Evolutionary conservation across 2,797 vertebrate genomes (phyloP), one percentile per base, ranked within the genome.

Genomic region (Varecia variegata): DNA sequence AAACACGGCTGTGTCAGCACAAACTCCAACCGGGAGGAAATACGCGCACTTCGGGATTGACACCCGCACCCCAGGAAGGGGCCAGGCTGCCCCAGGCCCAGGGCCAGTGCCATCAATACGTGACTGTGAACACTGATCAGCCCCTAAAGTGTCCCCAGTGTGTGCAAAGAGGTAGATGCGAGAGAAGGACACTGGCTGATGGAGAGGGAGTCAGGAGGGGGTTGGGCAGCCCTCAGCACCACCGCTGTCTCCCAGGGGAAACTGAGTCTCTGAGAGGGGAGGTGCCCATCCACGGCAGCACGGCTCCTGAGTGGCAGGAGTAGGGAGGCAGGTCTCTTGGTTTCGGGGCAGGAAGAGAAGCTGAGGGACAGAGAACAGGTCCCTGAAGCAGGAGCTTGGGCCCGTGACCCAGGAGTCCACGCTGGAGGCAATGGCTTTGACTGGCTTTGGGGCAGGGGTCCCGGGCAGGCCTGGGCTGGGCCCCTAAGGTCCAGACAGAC

Each of bases 41-140:
- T 11, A 82, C 25, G 27, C 1, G 56, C 32, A 32, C 82, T 45
- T 50, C 2, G 77, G 90, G 83, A 54, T 71, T 47, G 68, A 14
- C 4, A 21, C 5, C 40, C 56, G 45, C n/a, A 21, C 11, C 27
- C 86, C n/a, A 68, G 71, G 79, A 77, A 56, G 45, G 81, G 35
- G 38, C n/a, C 27, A 14, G 77, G 92, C 65, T 40, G 52, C 25
- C 88, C 77, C n/a, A 50, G 47, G 10, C 56, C 23, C 40, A 38
- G 80, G 9, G 25, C 7, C 50, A 2, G 47, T 11, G 70, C 43
- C 7, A 11, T 9, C 14, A n/a, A n/a, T 65, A 8, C 0, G 0
- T 1, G 65, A 15, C 40, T 0, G 0, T 7, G n/a, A 18, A 12
- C 52, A 12, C 52, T 1, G 1, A 6, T 21, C 2, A 20, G 7